These are phyloP conservation scores for Phrynocephalus versicolor DNA, from an alignment of 2,113 vertebrate species.

Conservation along the genomic window DNA sequence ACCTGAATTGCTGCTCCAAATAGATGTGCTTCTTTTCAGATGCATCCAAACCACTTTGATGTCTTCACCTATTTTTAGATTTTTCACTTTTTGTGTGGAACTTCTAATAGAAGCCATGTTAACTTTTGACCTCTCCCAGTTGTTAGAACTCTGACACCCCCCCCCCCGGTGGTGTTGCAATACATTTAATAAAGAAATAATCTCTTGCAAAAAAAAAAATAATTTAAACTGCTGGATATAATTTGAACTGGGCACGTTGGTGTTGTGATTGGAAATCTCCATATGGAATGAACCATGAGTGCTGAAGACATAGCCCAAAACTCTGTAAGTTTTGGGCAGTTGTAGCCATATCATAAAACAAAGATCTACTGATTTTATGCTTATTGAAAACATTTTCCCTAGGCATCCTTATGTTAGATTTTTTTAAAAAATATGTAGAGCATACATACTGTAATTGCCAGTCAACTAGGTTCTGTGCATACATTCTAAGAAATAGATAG, in stretches of 20 bases:
- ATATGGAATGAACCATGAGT: background rate
- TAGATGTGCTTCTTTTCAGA: background rate
- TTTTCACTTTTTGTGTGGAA: conserved; percentile 25
- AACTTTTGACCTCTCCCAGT: background rate
- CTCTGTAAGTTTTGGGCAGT: background rate
- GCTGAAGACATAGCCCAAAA: no score
- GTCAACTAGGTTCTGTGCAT: background rate
- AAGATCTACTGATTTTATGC: background rate
- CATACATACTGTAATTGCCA: background rate
- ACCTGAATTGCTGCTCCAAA: background rate
- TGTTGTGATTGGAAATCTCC: background rate
- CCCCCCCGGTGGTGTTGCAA: no score
- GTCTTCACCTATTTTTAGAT: rapidly evolving
- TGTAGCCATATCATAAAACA: background rate
- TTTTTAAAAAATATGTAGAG: background rate
- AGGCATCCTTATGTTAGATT: background rate
- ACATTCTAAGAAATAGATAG: background rate
- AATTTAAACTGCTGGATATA: background rate
- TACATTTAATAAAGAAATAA: background rate
- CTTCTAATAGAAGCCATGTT: conserved; percentile 19
- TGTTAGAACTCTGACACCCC: background rate
- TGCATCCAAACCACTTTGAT: background rate
- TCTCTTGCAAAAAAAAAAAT: background rate
- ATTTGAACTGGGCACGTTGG: background rate
- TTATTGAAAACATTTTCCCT: background rate